These are phyloP conservation scores for Eilema caniola DNA, from an alignment of 2,888 invertebrate species.

Conservation along the genomic window DNA sequence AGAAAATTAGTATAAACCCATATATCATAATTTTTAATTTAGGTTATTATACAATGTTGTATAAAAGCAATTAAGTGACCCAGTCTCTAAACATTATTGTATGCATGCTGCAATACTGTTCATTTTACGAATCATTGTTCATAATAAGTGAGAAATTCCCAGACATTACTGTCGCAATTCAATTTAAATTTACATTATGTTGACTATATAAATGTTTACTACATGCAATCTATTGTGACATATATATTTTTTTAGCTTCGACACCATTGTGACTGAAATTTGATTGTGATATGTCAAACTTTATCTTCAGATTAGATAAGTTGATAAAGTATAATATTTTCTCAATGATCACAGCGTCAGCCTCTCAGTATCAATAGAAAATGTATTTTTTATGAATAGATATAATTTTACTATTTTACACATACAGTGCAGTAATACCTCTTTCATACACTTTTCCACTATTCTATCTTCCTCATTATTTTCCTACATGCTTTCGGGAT, in stretches of 20 bases:
- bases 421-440: too few relatives aligned
- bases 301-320: background rate
- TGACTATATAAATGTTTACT: conserved; percentile 14
- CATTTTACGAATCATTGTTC: conserved; percentile 32
- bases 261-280: background rate
- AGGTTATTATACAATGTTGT: conserved; percentile 8
- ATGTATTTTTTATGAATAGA: background rate
- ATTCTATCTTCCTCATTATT: too few relatives aligned
- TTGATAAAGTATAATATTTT: background rate
- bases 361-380: background rate
- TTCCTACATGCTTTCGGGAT: too few relatives aligned
- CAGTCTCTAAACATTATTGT: conserved; percentile 14
- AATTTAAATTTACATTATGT: conserved; percentile 23
- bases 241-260: background rate
- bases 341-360: background rate
- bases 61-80: conserved; percentile 23
- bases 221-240: conserved; percentile 4
- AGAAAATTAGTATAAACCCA: background rate
- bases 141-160: conserved; percentile 38
- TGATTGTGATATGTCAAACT: background rate
- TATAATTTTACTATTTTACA: background rate
- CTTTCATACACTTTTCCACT: background rate
- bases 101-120: conserved; percentile 31
- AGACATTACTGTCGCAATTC: conserved; percentile 27
- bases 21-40: background rate